phyloP scores from a whole-genome alignment of 2,888 invertebrate genomes.

The Eubasilissa splendida region DNA sequence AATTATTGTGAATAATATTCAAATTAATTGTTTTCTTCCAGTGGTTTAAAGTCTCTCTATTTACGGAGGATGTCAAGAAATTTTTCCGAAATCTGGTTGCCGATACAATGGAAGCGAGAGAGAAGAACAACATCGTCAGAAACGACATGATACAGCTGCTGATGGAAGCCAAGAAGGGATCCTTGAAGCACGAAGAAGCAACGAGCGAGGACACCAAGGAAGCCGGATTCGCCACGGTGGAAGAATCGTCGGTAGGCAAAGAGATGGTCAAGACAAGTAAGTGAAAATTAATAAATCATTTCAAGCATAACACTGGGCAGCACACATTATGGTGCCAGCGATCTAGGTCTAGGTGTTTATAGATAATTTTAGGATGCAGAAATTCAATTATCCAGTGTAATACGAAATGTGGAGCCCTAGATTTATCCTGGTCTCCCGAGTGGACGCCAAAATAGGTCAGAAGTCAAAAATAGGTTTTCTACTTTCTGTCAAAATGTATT shows the following conservation, averaged over 20 bases:
- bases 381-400: too few relatives aligned
- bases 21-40: conserved; percentile 53
- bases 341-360: too few relatives aligned
- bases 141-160: conserved; percentile 74
- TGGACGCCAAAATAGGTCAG: too few relatives aligned
- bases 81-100: conserved; percentile 67
- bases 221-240: conserved; percentile 66
- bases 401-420: too few relatives aligned
- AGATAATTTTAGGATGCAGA: too few relatives aligned
- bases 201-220: conserved; percentile 60
- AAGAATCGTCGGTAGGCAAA: conserved; percentile 65
- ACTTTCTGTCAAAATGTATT: too few relatives aligned
- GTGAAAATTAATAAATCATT: neutral
- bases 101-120: conserved; percentile 67
- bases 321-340: neutral
- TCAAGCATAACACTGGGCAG: neutral
- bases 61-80: conserved; percentile 61
- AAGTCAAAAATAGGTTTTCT: too few relatives aligned
- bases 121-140: conserved; percentile 67
- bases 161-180: conserved; percentile 68
- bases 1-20: neutral
- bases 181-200: conserved; percentile 60
- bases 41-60: conserved; percentile 63
- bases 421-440: too few relatives aligned
- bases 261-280: conserved; percentile 57